These are phyloP conservation scores for Pteropus alecto DNA, from an alignment of 2,113 vertebrate genomes.

Conservation along the genomic window DNA sequence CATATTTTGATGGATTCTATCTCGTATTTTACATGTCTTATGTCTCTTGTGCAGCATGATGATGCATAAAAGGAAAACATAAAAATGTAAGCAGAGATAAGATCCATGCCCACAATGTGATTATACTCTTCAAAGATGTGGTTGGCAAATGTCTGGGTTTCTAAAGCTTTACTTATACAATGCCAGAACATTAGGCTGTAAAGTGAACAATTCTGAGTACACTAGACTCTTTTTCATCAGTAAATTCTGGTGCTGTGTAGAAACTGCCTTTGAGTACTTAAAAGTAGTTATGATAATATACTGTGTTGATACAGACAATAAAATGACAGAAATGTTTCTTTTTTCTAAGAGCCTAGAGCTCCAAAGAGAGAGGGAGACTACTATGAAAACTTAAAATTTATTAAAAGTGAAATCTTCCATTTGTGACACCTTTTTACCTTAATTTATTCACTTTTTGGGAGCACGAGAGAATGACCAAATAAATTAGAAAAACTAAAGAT, in stretches of 20 bases:
- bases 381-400: neutral
- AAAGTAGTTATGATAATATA: neutral
- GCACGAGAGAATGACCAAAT: neutral
- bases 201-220: neutral
- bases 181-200: neutral
- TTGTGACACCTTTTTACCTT: neutral
- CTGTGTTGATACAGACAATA: neutral
- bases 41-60: neutral
- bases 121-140: neutral
- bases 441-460: constrained; percentile 22
- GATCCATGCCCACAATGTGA: neutral
- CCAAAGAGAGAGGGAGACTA: neutral
- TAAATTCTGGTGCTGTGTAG: neutral
- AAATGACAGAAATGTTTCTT: neutral
- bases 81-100: neutral
- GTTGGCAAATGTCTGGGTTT: neutral
- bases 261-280: neutral
- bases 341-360: neutral
- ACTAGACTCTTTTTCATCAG: neutral
- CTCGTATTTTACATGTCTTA: neutral
- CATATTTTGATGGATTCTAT: neutral
- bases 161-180: neutral
- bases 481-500: neutral
- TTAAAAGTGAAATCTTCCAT: constrained; percentile 3
- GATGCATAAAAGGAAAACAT: neutral